Percentiles rank a stretch among this genome's conserved stretches.
These are phyloP conservation scores for Noctilio leporinus DNA, from an alignment of 2,113 vertebrate species.

Conservation along the genomic window DNA sequence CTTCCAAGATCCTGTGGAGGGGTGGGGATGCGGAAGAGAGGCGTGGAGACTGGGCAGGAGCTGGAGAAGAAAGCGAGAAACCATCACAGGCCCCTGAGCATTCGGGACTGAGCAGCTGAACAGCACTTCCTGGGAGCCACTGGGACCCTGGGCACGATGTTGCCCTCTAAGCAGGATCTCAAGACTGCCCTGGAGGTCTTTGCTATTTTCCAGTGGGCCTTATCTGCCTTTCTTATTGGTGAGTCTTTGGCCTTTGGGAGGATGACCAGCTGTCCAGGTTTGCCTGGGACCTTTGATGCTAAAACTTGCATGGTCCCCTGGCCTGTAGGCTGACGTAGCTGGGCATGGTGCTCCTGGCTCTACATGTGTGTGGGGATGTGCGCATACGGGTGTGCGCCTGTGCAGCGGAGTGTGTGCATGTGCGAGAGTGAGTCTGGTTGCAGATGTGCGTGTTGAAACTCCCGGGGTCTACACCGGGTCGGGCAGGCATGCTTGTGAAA, in stretches of 20 bases:
- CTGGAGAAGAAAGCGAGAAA: neutral
- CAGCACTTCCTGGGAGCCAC: neutral
- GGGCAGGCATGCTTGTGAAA: neutral
- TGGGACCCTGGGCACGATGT: slow-evolving; percentile 26
- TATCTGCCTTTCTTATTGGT: neutral
- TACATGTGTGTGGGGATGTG: no score
- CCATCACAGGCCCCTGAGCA: neutral
- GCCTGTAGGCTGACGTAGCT: neutral
- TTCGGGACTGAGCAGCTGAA: neutral
- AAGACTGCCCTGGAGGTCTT: slow-evolving; percentile 35
- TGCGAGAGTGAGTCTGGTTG: neutral
- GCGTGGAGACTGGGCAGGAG: neutral
- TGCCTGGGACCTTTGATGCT: neutral
- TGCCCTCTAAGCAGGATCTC: slow-evolving; percentile 33
- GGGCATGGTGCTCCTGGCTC: neutral
- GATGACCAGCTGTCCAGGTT: neutral
- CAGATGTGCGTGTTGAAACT: neutral
- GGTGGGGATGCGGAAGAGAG: neutral
- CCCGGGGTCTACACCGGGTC: neutral
- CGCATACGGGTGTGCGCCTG: neutral
- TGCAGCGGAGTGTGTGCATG: rapidly evolving
- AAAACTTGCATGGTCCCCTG: neutral
- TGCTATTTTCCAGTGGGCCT: slow-evolving; percentile 39
- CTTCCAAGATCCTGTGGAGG: neutral
- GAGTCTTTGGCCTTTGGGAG: slow-evolving; percentile 17